phyloP scores from a whole-genome alignment of 1,140 invertebrate genomes.

The Lasaia peninsularis region DNA sequence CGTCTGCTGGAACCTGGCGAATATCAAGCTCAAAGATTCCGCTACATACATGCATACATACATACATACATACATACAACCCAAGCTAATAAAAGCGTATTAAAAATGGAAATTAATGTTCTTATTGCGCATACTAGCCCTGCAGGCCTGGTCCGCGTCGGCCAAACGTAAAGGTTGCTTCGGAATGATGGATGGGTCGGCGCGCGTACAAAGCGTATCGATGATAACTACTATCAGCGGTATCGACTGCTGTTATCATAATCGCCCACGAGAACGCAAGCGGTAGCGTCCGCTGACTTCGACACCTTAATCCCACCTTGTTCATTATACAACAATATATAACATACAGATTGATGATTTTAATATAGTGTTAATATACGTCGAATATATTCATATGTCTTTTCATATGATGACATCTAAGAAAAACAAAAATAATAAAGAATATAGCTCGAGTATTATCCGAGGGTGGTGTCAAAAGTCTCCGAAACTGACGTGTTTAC shows the following conservation, averaged over 20 bases:
- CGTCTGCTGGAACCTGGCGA: too few relatives aligned
- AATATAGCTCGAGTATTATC: too few relatives aligned
- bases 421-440: too few relatives aligned
- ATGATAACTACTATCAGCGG: constrained; percentile 56
- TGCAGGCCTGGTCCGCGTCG: constrained; percentile 50
- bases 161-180: constrained; percentile 57
- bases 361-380: constrained; percentile 39
- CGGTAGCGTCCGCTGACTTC: constrained; percentile 43
- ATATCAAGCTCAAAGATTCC: too few relatives aligned
- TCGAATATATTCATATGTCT: background rate
- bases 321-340: constrained; percentile 57
- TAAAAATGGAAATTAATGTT: too few relatives aligned
- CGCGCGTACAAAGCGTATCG: constrained; percentile 64
- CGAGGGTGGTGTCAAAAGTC: too few relatives aligned
- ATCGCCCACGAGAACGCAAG: constrained; percentile 38
- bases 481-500: too few relatives aligned
- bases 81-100: too few relatives aligned
- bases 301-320: constrained; percentile 53
- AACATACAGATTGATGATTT: constrained; percentile 48
- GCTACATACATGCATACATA: too few relatives aligned
- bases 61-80: too few relatives aligned
- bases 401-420: too few relatives aligned
- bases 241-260: constrained; percentile 53
- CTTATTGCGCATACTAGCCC: background rate
- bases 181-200: constrained; percentile 68